A percentile compares a stretch with the other conserved stretches of the same genome.
phyloP scores from a whole-genome alignment of 2,888 invertebrate genomes.

The Patella caerulea region DNA sequence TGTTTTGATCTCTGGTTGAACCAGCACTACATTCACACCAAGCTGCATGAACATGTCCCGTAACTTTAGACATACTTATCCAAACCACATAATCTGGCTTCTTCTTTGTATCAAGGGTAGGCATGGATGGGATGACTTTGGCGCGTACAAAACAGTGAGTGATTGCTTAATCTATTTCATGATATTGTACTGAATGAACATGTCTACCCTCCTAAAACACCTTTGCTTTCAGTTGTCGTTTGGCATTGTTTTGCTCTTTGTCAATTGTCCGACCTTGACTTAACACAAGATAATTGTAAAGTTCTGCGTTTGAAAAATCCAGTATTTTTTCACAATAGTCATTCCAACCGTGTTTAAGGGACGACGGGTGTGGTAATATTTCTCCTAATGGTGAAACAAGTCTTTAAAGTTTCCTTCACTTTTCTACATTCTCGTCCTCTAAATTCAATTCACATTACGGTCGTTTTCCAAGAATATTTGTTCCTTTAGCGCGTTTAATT shows the following conservation, averaged over 20 bases:
- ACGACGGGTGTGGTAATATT: slow-evolving; percentile 3
- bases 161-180: background rate
- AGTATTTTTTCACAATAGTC: background rate
- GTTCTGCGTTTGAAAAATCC: slow-evolving; percentile 6
- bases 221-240: slow-evolving; percentile 9
- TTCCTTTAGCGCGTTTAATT: too few relatives aligned
- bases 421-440: too few relatives aligned
- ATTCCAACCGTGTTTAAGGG: slow-evolving; percentile 3
- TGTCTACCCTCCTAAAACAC: slow-evolving; percentile 2
- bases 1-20: too few relatives aligned
- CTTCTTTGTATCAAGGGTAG: too few relatives aligned
- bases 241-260: slow-evolving; percentile 4
- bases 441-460: too few relatives aligned
- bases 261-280: slow-evolving; percentile 7
- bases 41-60: background rate
- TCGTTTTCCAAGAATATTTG: too few relatives aligned
- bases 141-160: background rate
- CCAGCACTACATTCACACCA: slow-evolving; percentile 2
- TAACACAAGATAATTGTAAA: slow-evolving; percentile 3
- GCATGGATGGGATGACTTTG: background rate
- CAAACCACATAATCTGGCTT: too few relatives aligned
- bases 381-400: slow-evolving; percentile 8
- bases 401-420: background rate
- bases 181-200: slow-evolving; percentile 8
- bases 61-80: background rate